Evolutionary conservation across 92 coral and sea anemone species (phyloP).

Genomic region (Blastomussa wellsi): DNA sequence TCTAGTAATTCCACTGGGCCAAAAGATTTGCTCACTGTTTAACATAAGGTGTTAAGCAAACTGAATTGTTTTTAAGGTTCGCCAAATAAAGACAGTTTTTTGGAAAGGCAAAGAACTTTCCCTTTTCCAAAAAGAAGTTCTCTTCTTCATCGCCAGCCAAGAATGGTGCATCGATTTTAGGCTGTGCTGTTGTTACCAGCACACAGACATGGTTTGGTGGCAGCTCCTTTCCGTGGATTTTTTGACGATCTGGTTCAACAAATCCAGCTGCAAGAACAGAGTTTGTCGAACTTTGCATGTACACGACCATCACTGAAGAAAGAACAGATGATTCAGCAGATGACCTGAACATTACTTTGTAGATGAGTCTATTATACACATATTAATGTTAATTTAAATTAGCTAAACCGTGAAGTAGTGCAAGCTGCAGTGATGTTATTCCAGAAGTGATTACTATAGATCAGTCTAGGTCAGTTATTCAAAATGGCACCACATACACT

Average conservation of each 20-base stretch:
- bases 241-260: background rate
- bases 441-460: too few species aligned
- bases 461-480: too few species aligned
- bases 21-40: too few species aligned
- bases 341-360: too few species aligned
- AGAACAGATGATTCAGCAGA: too few species aligned
- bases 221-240: background rate
- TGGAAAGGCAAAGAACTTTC: conserved; percentile 8
- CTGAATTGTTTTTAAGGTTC: background rate
- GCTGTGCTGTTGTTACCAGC: conserved; percentile 8
- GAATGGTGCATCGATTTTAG: conserved; percentile 5
- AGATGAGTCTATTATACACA: too few species aligned
- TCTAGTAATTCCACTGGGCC: too few species aligned
- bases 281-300: background rate
- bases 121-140: conserved; percentile 27
- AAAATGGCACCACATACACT: too few species aligned
- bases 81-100: background rate
- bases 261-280: conserved; percentile 22
- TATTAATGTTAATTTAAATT: too few species aligned
- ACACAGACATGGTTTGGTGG: conserved; percentile 16
- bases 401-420: too few species aligned
- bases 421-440: too few species aligned
- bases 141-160: conserved; percentile 1
- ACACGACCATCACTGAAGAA: conserved; percentile 13
- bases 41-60: background rate